Conservation (phyloP, 2,797 vertebrate genomes). For the Anas georgica region DNA sequence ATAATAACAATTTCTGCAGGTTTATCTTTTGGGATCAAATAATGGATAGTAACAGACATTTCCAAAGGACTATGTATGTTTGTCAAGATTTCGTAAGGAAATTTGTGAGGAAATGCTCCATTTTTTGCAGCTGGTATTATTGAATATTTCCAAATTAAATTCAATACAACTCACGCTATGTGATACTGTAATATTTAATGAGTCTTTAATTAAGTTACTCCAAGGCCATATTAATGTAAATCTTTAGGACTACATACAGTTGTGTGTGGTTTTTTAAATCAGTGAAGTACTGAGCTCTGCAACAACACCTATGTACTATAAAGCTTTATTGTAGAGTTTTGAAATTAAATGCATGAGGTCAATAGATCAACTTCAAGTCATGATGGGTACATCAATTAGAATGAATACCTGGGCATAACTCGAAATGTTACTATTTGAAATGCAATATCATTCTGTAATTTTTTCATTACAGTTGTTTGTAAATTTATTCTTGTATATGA, state of each 20-base stretch:
- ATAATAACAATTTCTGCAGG: neutral
- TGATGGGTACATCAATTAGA: neutral
- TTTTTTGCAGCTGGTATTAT: neutral
- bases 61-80: neutral
- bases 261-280: neutral
- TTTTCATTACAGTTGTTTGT: neutral
- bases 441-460: neutral
- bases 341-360: neutral
- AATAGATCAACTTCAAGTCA: neutral
- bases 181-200: neutral
- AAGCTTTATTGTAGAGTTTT: neutral
- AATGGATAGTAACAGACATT: neutral
- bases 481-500: neutral
- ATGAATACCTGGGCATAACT: neutral
- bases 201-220: constrained; percentile 27
- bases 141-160: constrained; percentile 4
- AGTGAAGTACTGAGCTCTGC: neutral
- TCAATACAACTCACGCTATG: neutral
- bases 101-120: neutral
- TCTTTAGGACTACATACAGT: neutral
- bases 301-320: neutral
- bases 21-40: neutral
- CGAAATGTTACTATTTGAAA: neutral
- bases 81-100: neutral
- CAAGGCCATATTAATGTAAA: neutral